Percentiles rank a stretch among this genome's conserved stretches.
Evolutionary conservation across 2,113 vertebrate species (phyloP).

Genomic region (Holacanthus passer): DNA sequence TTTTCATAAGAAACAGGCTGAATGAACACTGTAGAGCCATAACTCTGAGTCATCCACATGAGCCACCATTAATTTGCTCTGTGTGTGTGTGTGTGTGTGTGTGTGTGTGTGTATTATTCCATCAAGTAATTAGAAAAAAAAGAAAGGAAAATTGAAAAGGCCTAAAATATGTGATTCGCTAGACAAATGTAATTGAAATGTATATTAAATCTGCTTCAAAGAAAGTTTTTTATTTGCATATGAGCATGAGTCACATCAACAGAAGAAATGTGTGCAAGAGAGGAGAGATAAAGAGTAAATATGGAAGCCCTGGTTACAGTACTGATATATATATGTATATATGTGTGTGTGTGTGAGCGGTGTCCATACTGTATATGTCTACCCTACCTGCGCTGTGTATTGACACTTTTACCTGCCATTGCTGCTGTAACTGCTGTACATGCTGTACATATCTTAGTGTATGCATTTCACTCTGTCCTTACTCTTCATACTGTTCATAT

Average conservation of each 20-base stretch:
- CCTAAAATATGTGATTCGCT: not conserved
- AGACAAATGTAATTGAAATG: not conserved
- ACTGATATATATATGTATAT: constrained; percentile 16
- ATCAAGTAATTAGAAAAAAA: not conserved
- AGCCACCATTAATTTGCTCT: not conserved
- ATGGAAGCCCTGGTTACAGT: not conserved
- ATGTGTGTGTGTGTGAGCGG: too few relatives aligned
- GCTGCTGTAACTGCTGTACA: too few relatives aligned
- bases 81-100: not conserved
- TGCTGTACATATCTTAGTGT: too few relatives aligned
- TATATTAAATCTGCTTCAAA: not conserved
- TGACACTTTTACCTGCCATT: too few relatives aligned
- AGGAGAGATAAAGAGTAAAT: not conserved
- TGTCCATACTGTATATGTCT: too few relatives aligned
- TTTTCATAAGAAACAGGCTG: constrained; percentile 12
- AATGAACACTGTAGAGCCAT: constrained; percentile 17
- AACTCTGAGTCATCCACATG: constrained; percentile 28
- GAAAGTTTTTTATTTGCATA: not conserved
- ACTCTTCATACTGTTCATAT: too few relatives aligned
- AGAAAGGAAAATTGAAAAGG: not conserved
- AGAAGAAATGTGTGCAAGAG: not conserved
- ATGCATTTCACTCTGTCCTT: too few relatives aligned
- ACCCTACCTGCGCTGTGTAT: too few relatives aligned
- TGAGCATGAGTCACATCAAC: not conserved
- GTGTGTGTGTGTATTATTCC: constrained; percentile 3